These are phyloP conservation scores for Cottoperca gobio DNA, from an alignment of 2,797 vertebrate genomes.

Conservation along the genomic window DNA sequence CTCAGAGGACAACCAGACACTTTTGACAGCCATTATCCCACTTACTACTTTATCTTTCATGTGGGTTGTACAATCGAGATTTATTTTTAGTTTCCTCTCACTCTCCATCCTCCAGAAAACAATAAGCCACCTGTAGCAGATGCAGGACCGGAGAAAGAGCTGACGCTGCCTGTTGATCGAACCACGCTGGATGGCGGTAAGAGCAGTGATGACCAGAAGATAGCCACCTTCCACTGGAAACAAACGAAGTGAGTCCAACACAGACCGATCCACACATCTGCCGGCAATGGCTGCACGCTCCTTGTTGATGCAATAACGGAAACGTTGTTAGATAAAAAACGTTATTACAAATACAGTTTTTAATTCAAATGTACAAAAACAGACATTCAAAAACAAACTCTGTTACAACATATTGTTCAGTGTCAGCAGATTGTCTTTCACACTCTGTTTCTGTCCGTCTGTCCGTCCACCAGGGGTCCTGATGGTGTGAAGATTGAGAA, in stretches of 20 bases:
- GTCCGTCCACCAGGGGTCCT: conserved; percentile 86
- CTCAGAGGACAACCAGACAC: not conserved
- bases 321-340: too few relatives aligned
- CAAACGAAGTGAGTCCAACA: conserved; percentile 87
- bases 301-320: not conserved
- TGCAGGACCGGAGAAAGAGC: conserved; percentile 97
- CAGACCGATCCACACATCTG: not conserved
- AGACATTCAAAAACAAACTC: not conserved
- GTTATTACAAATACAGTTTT: not conserved
- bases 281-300: not conserved
- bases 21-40: not conserved
- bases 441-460: not conserved
- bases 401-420: not conserved
- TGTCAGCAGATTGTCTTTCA: not conserved
- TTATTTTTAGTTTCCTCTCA: not conserved
- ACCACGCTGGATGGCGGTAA: conserved; percentile 96
- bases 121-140: conserved; percentile 95
- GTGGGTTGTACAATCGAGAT: not conserved
- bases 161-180: conserved; percentile 94
- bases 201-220: conserved; percentile 96
- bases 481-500: conserved; percentile 94
- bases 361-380: not conserved
- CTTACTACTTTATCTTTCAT: not conserved
- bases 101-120: conserved; percentile 87
- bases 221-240: conserved; percentile 91